Evolutionary conservation across 2,888 invertebrate genomes (phyloP).

Genomic region (Drosophila sordidula): DNA sequence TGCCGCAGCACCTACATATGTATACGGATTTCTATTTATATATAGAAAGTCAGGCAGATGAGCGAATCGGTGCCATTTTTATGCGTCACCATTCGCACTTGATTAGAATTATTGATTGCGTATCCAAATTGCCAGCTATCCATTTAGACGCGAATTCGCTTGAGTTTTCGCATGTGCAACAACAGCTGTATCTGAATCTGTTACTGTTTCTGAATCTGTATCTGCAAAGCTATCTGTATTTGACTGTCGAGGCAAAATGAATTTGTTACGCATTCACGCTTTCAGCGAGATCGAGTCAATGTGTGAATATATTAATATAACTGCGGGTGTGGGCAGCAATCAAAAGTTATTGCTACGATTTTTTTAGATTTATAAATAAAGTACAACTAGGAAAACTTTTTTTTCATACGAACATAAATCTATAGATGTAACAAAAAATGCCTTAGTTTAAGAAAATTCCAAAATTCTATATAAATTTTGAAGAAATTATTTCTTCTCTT

Average conservation of each 20-base stretch:
- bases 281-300: constrained; percentile 4
- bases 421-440: too few species aligned
- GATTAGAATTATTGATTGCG: constrained; percentile 82
- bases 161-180: constrained; percentile 3
- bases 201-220: not conserved
- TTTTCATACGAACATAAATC: too few species aligned
- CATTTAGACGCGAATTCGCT: constrained; percentile 32
- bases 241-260: constrained; percentile 17
- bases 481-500: too few species aligned
- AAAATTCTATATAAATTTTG: too few species aligned
- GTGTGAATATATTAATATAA: constrained; percentile 1
- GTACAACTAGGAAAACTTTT: too few species aligned
- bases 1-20: constrained; percentile 24
- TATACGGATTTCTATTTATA: not conserved
- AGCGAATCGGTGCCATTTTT: constrained; percentile 66
- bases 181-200: constrained; percentile 2
- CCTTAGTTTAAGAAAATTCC: too few species aligned
- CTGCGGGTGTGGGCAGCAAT: not conserved
- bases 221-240: not conserved
- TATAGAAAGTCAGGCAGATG: constrained; percentile 52
- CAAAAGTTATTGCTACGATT: not conserved
- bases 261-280: constrained; percentile 34
- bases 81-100: constrained; percentile 80
- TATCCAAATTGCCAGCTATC: constrained; percentile 58
- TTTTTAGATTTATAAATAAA: not conserved